A percentile compares a stretch with the other conserved stretches of the same genome.
Conservation (phyloP, 2,113 vertebrate genomes). For the Limnothrissa miodon region DNA sequence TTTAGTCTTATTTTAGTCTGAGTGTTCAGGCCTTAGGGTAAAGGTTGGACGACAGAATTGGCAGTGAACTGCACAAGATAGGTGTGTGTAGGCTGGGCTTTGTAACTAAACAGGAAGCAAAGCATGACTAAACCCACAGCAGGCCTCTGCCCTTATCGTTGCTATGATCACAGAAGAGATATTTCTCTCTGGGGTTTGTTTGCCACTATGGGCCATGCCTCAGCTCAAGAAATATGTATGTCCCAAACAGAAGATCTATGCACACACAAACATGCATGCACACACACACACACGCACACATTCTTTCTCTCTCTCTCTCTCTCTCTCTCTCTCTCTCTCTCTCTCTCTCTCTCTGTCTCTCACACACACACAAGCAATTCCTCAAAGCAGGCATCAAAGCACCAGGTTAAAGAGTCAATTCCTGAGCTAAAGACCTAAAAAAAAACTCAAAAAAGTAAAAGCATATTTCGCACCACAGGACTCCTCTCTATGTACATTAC, state of each 20-base stretch:
- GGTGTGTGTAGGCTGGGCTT: too few relatives aligned
- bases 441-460: background rate
- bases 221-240: too few relatives aligned
- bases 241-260: too few relatives aligned
- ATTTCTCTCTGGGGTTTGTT: too few relatives aligned
- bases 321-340: too few relatives aligned
- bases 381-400: background rate
- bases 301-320: too few relatives aligned
- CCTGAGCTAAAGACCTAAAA: background rate
- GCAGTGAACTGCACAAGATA: too few relatives aligned
- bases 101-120: background rate
- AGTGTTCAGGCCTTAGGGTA: too few relatives aligned
- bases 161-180: background rate
- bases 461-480: background rate
- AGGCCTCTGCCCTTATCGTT: background rate
- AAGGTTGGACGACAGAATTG: too few relatives aligned
- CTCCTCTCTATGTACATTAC: background rate
- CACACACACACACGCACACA: constrained; percentile 17
- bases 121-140: background rate
- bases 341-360: too few relatives aligned
- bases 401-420: background rate
- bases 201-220: background rate
- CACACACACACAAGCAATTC: too few relatives aligned
- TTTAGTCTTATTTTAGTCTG: too few relatives aligned
- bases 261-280: background rate